Evolutionary conservation across 2,888 invertebrate species (phyloP).

Genomic region (Blastobasis lacticolella): DNA sequence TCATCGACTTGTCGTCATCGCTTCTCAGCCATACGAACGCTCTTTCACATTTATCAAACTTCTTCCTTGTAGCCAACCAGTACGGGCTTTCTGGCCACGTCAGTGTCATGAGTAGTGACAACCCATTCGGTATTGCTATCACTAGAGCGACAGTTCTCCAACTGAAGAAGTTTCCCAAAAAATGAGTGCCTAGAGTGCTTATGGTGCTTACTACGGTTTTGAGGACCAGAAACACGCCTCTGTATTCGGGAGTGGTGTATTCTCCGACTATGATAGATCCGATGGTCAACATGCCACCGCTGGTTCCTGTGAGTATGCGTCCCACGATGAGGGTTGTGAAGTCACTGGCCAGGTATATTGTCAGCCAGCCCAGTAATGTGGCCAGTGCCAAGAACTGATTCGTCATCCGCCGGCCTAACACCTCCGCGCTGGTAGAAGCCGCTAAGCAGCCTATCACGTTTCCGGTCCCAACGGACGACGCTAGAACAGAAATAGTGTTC

Average conservation of each 20-base stretch:
- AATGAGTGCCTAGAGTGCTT: conserved; percentile 27
- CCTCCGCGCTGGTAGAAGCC: conserved; percentile 21
- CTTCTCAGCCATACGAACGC: conserved; percentile 70
- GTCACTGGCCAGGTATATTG: conserved; percentile 36
- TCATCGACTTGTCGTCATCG: conserved; percentile 18
- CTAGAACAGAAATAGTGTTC: conserved; percentile 15
- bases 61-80: conserved; percentile 66
- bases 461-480: conserved; percentile 22
- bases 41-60: conserved; percentile 55
- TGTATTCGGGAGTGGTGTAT: conserved; percentile 31
- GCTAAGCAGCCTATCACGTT: conserved; percentile 22
- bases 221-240: conserved; percentile 36
- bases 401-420: conserved; percentile 53
- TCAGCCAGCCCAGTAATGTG: conserved; percentile 59
- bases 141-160: conserved; percentile 32
- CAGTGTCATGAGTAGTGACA: conserved; percentile 32
- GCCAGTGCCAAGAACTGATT: conserved; percentile 50
- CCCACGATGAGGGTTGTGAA: conserved; percentile 34
- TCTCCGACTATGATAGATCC: conserved; percentile 42
- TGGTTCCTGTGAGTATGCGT: conserved; percentile 40
- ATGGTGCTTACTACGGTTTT: conserved; percentile 28
- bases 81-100: conserved; percentile 75
- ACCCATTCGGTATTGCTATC: conserved; percentile 18
- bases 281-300: conserved; percentile 53
- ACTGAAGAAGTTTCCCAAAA: conserved; percentile 23